Evolutionary conservation across 2,888 invertebrate species (phyloP), one percentile per base, ranked within the genome.

Genomic region (Xylocampa areola): DNA sequence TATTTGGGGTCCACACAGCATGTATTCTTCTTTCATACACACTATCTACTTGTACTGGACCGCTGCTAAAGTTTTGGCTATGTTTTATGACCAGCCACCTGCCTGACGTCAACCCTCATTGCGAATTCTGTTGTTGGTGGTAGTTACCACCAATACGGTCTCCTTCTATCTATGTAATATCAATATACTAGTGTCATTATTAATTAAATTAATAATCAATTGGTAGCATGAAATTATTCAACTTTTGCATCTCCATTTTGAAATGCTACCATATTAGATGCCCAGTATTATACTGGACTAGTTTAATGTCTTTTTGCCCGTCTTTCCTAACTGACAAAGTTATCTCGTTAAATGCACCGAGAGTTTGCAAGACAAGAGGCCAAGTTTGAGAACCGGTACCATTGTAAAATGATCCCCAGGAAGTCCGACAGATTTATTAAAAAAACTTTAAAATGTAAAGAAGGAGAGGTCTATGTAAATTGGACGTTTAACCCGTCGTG

Each of bases 261-360:
- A 64, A 52, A 43, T 32, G 29, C 37, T 4, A 53, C 40, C 35
- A 47, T 57, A 57, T 60, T 57, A 66, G 54, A 66, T 41, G 54
- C 23, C 55, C 41, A 27, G 64, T 55, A 54, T 74, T 44, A 72
- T 64, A 33, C 17, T 21, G 5, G 13, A 68, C 55, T 58, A 48
- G 41, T 65, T 65, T 45, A 69, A 71, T 57, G 39, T 49, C 84
- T 86, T 87, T 86, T 86, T 87, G 71, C 77, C 66, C 78, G 71
- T 84, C 81, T 79, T 73, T 67, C 59, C 45, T 74, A 80, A 81
- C 83, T 81, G 86, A 85, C 81, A 78, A 90, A 90, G 84, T 90
- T 90, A 90, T 85, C 89, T 90, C 88, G 86, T 90, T 90, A 90
- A 89, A 87, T 89, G 88, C 89, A 88, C 88, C 83, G 58, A 82